A percentile compares a stretch with the other conserved stretches of the same genome.
These are phyloP conservation scores for Aeoliscus strigatus DNA, from an alignment of 2,797 vertebrate genomes.

Conservation along the genomic window DNA sequence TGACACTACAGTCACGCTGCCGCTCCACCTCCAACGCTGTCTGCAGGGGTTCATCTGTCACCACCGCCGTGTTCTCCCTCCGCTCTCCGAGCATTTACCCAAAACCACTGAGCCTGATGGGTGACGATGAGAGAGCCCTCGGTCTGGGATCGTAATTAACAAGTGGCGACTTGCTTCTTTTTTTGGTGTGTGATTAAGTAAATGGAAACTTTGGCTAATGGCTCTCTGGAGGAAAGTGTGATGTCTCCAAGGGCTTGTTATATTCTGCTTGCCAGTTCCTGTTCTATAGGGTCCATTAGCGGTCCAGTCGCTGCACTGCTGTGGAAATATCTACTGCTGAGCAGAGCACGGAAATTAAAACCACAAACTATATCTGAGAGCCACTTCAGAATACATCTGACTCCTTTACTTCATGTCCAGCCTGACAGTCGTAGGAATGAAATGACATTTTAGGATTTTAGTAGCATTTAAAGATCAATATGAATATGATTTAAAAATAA, in stretches of 20 bases:
- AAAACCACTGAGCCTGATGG: too few species aligned
- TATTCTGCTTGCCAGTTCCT: slow-evolving; percentile 54
- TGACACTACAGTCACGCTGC: slow-evolving; percentile 12
- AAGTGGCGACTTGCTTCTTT: slow-evolving; percentile 29
- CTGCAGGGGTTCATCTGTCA: slow-evolving; percentile 21
- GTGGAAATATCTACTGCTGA: slow-evolving; percentile 15
- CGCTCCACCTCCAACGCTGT: slow-evolving; percentile 2
- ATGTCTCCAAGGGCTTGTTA: slow-evolving; percentile 67
- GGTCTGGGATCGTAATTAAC: slow-evolving; percentile 52
- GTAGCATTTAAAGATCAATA: too few species aligned
- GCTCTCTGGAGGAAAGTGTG: slow-evolving; percentile 46
- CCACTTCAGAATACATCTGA: neutral
- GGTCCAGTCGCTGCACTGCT: slow-evolving; percentile 28
- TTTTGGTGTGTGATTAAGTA: slow-evolving; percentile 48
- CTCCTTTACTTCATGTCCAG: neutral
- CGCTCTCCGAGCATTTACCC: slow-evolving; percentile 26
- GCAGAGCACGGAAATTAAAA: slow-evolving; percentile 14
- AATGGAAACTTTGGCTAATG: slow-evolving; percentile 64
- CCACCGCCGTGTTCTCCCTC: slow-evolving; percentile 22
- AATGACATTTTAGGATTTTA: too few species aligned
- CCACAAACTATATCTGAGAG: slow-evolving; percentile 14
- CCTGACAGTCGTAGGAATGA: too few species aligned
- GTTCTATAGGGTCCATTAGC: slow-evolving; percentile 52
- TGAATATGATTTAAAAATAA: too few species aligned
- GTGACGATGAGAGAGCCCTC: slow-evolving; percentile 17